Evolutionary conservation across 1,140 invertebrate species (phyloP), one percentile per base, ranked within the genome.

Genomic region (Diachasmimorpha longicaudata): DNA sequence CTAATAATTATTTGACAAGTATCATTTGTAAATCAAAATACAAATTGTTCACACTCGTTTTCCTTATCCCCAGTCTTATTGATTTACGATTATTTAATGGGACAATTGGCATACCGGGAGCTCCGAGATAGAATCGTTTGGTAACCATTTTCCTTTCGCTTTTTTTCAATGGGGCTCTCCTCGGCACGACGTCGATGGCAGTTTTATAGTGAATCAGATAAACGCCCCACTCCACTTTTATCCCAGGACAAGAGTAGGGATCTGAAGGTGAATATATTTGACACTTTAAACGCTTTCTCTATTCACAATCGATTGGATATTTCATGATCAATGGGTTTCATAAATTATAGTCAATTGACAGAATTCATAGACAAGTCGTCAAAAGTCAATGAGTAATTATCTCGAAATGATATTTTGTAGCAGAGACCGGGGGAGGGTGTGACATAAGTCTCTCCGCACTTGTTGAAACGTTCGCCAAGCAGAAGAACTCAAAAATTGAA

Each of bases 141-240:
- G 55, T 75, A 71, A 46, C 58, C 36, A 42, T 36, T 48, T 44
- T 70, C 69, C 19, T 4, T 48, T 75, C 39, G 19, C 36, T 75
- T 36, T 75, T 68, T 77, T 77, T 77, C 63, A 46, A 67, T 14
- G 16, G 46, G 42, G 21, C 46, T 55, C 72, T 46, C 44, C 37
- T 68, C 39, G 36, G 68, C 63, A 74, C 77, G 77, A 74, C 67
- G 71, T 74, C 76, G 75, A 82, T 81, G 76, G 78, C 74, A 81
- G 72, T 82, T 83, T 82, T 79, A 82, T 81, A 78, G 77, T 19
- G 75, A 79, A 82, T 83, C 80, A 76, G 80, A 82, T 81, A 81
- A 82, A 78, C 76, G 74, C 42, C 76, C 69, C 37, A 74, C 67
- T 79, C 74, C 72, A 72, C 72, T 75, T 67, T 44, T 8, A 42